A percentile compares a stretch with the other conserved stretches of the same genome.
phyloP scores from a whole-genome alignment of 2,797 vertebrate genomes.

The Alfaro cultratus region DNA sequence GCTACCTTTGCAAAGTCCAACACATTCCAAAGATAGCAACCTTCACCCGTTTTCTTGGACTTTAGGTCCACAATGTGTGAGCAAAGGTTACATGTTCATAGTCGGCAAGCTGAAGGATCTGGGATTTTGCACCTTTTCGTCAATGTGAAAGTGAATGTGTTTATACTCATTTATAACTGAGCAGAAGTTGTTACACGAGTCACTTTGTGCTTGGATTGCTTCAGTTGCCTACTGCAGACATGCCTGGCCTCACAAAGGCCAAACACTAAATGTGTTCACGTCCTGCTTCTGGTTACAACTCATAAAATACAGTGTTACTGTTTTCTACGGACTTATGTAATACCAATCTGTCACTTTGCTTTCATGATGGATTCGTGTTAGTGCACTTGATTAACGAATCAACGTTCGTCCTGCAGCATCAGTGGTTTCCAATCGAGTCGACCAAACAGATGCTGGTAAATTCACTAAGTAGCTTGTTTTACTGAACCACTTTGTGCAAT shows the following conservation, averaged over 20 bases:
- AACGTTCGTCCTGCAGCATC: not conserved
- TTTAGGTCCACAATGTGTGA: constrained; percentile 28
- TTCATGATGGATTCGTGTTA: constrained; percentile 10
- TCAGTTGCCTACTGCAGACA: constrained; percentile 17
- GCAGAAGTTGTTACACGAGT: constrained; percentile 50
- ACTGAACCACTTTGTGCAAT: constrained; percentile 5
- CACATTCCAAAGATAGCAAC: constrained; percentile 79
- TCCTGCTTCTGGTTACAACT: constrained; percentile 5
- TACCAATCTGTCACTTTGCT: constrained; percentile 8
- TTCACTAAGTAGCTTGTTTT: constrained; percentile 8
- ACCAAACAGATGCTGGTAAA: constrained; percentile 39
- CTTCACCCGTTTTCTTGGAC: constrained; percentile 28
- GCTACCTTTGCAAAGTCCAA: constrained; percentile 53
- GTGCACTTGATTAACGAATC: constrained; percentile 39
- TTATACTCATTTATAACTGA: constrained; percentile 33
- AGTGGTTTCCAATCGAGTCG: constrained; percentile 4
- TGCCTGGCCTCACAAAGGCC: constrained; percentile 26
- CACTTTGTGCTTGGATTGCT: constrained; percentile 32
- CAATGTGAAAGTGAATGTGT: constrained; percentile 55
- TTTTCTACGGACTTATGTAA: constrained; percentile 16
- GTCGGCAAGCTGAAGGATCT: constrained; percentile 9
- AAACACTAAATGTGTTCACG: constrained; percentile 15
- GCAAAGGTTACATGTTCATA: constrained; percentile 20
- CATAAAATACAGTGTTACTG: constrained; percentile 26
- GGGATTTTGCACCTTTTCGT: constrained; percentile 19